Base-by-base conservation (phyloP, 92 coral and sea anemone genomes). In the Diadumene lineata region DNA sequence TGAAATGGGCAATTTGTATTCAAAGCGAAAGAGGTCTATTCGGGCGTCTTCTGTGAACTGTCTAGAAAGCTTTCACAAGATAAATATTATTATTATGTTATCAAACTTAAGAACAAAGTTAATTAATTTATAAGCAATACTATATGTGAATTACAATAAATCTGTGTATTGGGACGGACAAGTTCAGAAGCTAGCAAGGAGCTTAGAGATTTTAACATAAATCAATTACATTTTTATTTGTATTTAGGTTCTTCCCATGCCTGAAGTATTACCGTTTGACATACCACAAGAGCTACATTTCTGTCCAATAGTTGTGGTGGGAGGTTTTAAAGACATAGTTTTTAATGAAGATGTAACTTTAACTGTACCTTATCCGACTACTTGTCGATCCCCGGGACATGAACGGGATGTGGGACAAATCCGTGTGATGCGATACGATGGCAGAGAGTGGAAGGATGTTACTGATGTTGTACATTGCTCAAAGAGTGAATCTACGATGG, bases 301-400 rank as follows among this genome's bases (percentile, higher is more conserved):
- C 11, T 61, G 11, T 19, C 79, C 79, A 25, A 74, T 74, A n/a
- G 34, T 74, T 15, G 27, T 28, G 27, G 58, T 74, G 44, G 70
- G 61, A 25, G 79, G 79, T 22, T 74, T 74, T 60, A 44, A 60
- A 31, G 34, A 22, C 0, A 53, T 38, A 18, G 28, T 25, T 1
- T 43, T 74, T 17, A 7, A 17, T 44, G 38, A 74, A 43, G 13
- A 30, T 0, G 68, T 34, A 23, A 11, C 16, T 0, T 22, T 61
- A 29, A 60, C 0, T 33, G 21, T 74, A 13, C 79, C 79, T 43
- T 58, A 74, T 17, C 79, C 69, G 31, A 13, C 48, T 38, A 38
- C 13, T 53, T 61, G 56, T 62, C 70, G n/a, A n/a, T n/a, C 33
- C 31, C 7, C 48, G 48, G 48, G 48, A 38, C 48, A 38, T 22